Percentiles rank a stretch among this genome's conserved stretches.
phyloP scores from a whole-genome alignment of 2,888 invertebrate genomes.

The Abrostola tripartita region DNA sequence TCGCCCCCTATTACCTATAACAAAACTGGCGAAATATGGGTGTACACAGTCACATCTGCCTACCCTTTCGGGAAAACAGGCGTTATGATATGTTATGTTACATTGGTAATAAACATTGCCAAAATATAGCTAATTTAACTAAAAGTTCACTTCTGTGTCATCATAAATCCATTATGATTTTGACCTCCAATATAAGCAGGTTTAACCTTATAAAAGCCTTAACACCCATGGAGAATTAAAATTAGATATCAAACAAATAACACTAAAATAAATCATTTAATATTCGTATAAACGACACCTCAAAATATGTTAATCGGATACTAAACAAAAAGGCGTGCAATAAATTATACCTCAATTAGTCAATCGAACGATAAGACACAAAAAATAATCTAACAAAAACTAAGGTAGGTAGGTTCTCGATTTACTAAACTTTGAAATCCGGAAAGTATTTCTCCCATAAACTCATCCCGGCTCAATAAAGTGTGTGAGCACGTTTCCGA shows the following conservation, averaged over 20 bases:
- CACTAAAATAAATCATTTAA: neutral
- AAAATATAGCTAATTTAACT: too few relatives aligned
- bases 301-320: neutral
- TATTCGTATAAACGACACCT: constrained; percentile 10
- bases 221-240: neutral
- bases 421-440: constrained; percentile 20
- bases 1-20: too few relatives aligned
- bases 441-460: constrained; percentile 38
- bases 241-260: neutral
- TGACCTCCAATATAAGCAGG: neutral
- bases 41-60: too few relatives aligned
- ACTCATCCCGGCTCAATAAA: constrained; percentile 51
- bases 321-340: constrained; percentile 6
- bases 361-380: constrained; percentile 11
- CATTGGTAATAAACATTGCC: too few relatives aligned
- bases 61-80: too few relatives aligned
- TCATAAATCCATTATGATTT: too few relatives aligned
- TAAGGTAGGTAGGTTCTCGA: neutral
- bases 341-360: constrained; percentile 45
- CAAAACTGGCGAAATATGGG: too few relatives aligned
- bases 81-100: too few relatives aligned
- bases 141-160: too few relatives aligned
- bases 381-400: constrained; percentile 10
- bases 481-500: constrained; percentile 61
- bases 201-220: neutral